phyloP scores from a whole-genome alignment of 2,888 invertebrate genomes.

The Agrotis exclamationis region DNA sequence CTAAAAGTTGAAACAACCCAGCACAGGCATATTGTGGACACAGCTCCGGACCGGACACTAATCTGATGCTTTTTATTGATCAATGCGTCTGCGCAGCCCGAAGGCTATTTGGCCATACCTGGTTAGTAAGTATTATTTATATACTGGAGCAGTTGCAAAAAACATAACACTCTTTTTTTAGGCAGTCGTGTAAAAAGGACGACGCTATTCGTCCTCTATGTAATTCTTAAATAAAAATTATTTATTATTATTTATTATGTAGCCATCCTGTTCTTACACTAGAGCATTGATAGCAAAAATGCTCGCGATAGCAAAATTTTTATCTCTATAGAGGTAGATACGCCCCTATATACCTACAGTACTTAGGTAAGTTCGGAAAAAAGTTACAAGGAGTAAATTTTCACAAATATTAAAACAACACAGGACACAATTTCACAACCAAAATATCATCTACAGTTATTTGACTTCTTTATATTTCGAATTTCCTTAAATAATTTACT shows the following conservation, averaged over 20 bases:
- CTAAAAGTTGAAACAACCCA: neutral
- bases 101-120: neutral
- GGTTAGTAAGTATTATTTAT: too few species aligned
- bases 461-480: constrained; percentile 1
- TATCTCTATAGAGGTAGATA: neutral
- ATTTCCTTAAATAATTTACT: constrained; percentile 5
- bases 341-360: neutral
- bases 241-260: too few species aligned
- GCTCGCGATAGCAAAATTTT: too few species aligned
- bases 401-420: constrained; percentile 10
- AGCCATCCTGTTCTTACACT: neutral
- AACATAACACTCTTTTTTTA: neutral
- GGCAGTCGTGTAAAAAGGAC: neutral
- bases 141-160: neutral
- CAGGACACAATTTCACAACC: constrained; percentile 37
- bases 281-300: neutral
- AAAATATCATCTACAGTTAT: constrained; percentile 23
- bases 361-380: neutral
- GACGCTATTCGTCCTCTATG: neutral
- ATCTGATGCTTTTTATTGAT: neutral
- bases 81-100: neutral
- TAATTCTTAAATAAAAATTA: too few species aligned
- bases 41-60: neutral
- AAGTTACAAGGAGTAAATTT: constrained; percentile 3
- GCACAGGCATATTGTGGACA: neutral